Evolutionary conservation across 1,140 invertebrate genomes (phyloP), one percentile per base, ranked within the genome.

Genomic region (Oncopodura yosiiana): DNA sequence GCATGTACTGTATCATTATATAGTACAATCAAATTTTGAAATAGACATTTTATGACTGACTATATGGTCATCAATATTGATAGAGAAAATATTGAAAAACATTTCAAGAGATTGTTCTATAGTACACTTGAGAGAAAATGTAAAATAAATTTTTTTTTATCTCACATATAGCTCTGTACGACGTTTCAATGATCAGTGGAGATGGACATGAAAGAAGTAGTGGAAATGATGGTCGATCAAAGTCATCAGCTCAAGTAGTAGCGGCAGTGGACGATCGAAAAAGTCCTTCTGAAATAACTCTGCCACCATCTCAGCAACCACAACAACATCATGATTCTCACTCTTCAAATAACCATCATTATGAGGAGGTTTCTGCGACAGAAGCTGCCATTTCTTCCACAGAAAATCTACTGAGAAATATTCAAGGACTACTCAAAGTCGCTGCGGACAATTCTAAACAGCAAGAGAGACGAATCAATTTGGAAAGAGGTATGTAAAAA

Each of bases 401-500:
- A 18, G 90, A 94, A 72, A 92, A 89, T 36, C 77, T 95, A 39
- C 79, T 94, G 43, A 78, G 91, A 62, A 95, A 95, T 72, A 94
- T 95, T 66, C 89, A 94, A 72, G 91, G 90, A 19, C 78, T 94
- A 55, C 80, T 94, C 38, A 93, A 94, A 72, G 89, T 94, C 39
- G 92, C 91, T 9, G 89, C 88, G 8, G 91, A 94, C 72, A 94
- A 94, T 75, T 90, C 91, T 29, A 78, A 90, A 60, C 90, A 94
- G 68, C 89, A 94, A 72, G 91, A 95, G 70, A 78, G 89, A 61
- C 88, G 94, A 73, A 87, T 93, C 70, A 91, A 86, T 76, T 89
- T 91, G 71, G 91, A 95, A 75, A 94, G 93, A 90, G 89, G 92
- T 94, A 75, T n/a, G n/a, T n/a, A n/a, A n/a, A n/a, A n/a, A n/a